Base-by-base conservation (phyloP, 2,797 vertebrate genomes). In the Acanthurus lineatus region DNA sequence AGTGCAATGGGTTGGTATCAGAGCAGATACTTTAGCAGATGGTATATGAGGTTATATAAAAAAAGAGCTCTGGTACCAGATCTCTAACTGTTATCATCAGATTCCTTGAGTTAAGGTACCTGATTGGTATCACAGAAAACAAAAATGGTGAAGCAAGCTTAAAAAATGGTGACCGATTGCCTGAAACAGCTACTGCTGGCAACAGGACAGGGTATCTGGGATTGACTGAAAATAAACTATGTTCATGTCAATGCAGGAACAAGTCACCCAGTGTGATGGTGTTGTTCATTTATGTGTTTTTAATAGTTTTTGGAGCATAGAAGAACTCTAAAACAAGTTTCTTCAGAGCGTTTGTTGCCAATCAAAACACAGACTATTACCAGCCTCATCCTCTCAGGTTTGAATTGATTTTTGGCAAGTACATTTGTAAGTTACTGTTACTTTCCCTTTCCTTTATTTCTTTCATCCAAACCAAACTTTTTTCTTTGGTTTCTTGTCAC, bases 381-480 rank as follows among this genome's bases (percentile, higher is more conserved):
- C 11, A 35, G 22, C 17, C 2, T 32, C 7, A 3, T n/a, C 42
- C 52, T 73, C 48, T 17, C 32, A 22, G 16, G 10, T 56, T 28
- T 4, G 25, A 76, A 20, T 11, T 3, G 40, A 66, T 44, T 51
- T 35, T 66, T 60, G 49, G 8, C 12, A 11, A 51, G 45, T 19
- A 51, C 5, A 7, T 25, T 9, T 62, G 9, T 0, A 40, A 48
- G 42, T 63, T 28, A 45, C 11, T 8, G 56, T 67, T 60, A 0
- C 32, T 15, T 54, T 73, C 63, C 47, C n/a, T 38, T 58, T 54
- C 20, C 45, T 22, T 66, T 10, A 19, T 72, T 49, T 42, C 17
- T 59, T 38, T 67, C 44, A 6, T 57, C 42, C 56, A 19, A 57
- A 79, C 64, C 48, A 53, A 74, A 53, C 56, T 38, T 1, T 8